These are phyloP conservation scores for Drosophila athabasca DNA, from an alignment of 1,140 invertebrate species.

Conservation along the genomic window DNA sequence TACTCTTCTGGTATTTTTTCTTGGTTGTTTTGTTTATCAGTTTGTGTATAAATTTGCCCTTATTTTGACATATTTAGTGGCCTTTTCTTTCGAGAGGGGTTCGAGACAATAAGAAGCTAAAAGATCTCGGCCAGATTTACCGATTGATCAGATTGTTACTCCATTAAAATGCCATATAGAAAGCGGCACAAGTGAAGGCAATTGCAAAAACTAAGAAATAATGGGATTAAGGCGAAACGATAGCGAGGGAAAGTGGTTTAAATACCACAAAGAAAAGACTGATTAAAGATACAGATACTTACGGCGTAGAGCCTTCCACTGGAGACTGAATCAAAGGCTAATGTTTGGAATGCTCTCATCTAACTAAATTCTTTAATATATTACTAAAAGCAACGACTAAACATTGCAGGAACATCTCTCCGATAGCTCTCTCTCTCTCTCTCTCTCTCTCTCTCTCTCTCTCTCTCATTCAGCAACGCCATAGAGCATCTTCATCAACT, in stretches of 20 bases:
- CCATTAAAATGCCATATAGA: conserved; percentile 65
- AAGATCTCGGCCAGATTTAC: conserved; percentile 32
- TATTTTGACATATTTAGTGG: conserved; percentile 80
- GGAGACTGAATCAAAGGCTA: not conserved
- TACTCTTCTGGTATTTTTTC: conserved; percentile 8
- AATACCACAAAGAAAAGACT: too few relatives aligned
- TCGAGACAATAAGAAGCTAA: conserved; percentile 60
- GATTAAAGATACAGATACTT: not conserved
- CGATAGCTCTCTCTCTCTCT: not conserved
- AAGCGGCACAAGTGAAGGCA: conserved; percentile 31
- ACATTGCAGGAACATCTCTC: not conserved
- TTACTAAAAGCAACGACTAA: not conserved
- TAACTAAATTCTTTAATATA: conserved; percentile 15
- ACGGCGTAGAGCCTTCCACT: not conserved
- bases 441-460: too few relatives aligned
- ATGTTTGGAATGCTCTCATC: conserved; percentile 37
- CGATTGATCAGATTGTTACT: conserved; percentile 19
- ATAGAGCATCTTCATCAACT: conserved; percentile 64
- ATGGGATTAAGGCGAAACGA: conserved; percentile 13
- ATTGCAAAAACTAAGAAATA: not conserved
- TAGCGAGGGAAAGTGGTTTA: not conserved
- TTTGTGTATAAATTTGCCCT: conserved; percentile 79
- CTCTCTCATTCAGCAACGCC: conserved; percentile 31
- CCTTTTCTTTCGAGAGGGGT: conserved; percentile 7
- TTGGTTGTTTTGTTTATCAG: conserved; percentile 59